These are phyloP conservation scores for Rhodinocichla rosea DNA, from an alignment of 2,113 vertebrate genomes.

Conservation along the genomic window DNA sequence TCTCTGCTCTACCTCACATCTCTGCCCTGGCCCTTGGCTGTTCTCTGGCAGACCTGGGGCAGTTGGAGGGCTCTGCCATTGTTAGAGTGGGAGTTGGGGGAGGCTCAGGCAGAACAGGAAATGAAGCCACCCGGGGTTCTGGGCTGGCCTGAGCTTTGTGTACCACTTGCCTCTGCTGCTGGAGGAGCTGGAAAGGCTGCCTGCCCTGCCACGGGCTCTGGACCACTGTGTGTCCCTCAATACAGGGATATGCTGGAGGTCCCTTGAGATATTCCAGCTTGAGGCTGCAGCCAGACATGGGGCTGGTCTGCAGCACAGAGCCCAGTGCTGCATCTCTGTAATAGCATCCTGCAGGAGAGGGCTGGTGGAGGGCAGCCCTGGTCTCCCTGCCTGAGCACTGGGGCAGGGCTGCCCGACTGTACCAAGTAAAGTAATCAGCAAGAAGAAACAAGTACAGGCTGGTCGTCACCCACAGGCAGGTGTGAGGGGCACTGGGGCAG, in stretches of 20 bases:
- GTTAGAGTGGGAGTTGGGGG: accelerated
- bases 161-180: neutral
- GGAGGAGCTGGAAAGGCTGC: neutral
- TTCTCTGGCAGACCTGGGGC: neutral
- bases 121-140: accelerated
- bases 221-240: neutral
- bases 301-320: neutral
- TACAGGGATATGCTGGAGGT: neutral
- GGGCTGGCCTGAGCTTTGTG: neutral
- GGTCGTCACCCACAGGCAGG: neutral
- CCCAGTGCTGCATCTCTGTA: neutral
- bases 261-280: neutral
- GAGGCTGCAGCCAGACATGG: neutral
- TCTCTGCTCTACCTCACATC: neutral
- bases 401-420: accelerated
- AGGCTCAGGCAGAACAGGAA: neutral
- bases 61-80: neutral
- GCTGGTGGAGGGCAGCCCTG: neutral
- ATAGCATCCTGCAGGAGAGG: neutral
- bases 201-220: neutral
- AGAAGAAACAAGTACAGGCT: neutral
- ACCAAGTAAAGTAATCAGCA: neutral
- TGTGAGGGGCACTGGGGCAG: neutral
- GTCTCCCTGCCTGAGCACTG: neutral
- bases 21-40: neutral